phyloP scores from a whole-genome alignment of 2,113 vertebrate species.

The Copsychus sechellarum region DNA sequence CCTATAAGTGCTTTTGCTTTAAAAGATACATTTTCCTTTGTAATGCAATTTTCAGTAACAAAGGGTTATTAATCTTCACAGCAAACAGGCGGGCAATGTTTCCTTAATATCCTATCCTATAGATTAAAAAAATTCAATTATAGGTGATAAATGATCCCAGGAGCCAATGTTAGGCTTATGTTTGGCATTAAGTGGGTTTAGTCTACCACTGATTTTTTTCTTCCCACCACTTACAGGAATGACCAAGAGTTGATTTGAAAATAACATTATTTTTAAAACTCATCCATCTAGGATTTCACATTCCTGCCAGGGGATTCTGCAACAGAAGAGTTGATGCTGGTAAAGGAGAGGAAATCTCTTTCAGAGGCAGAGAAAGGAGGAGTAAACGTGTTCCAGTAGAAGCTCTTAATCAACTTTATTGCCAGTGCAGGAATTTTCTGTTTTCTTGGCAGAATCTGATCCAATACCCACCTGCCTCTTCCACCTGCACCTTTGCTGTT shows the following conservation, averaged over 20 bases:
- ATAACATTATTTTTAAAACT: neutral
- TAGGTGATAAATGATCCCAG: neutral
- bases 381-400: neutral
- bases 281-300: neutral
- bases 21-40: neutral
- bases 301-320: neutral
- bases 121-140: neutral
- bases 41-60: neutral
- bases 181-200: neutral
- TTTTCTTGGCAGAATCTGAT: neutral
- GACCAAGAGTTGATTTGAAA: neutral
- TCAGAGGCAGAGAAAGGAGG: neutral
- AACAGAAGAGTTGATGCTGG: neutral
- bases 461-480: neutral
- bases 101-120: neutral
- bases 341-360: neutral
- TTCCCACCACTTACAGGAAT: neutral
- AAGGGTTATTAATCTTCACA: neutral
- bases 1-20: neutral
- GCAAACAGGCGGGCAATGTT: neutral
- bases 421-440: neutral
- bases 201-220: neutral
- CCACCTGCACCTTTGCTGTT: neutral
- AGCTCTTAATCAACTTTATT: neutral
- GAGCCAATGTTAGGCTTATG: neutral